phyloP scores from a whole-genome alignment of 2,113 vertebrate species.

The Alexandromys fortis region DNA sequence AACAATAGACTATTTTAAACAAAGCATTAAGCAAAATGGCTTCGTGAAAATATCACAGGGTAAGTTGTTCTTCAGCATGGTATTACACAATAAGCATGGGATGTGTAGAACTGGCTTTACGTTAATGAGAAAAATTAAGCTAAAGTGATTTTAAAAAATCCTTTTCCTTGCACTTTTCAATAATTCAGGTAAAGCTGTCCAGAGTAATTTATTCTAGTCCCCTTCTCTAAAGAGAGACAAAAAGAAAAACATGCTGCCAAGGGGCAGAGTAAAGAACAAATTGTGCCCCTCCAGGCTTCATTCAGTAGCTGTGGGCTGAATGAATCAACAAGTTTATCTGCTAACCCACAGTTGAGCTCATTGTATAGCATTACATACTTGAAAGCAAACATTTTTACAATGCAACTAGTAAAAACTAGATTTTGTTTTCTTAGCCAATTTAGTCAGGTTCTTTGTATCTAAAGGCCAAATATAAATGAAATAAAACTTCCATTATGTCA shows the following conservation, averaged over 20 bases:
- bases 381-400: constrained; percentile 68
- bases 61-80: neutral
- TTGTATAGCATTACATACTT: constrained; percentile 42
- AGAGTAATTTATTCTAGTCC: neutral
- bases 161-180: neutral
- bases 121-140: neutral
- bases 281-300: constrained; percentile 49
- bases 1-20: neutral
- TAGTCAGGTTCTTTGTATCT: constrained; percentile 48
- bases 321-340: constrained; percentile 72
- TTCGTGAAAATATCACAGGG: neutral
- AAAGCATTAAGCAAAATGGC: neutral
- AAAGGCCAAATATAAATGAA: constrained; percentile 53
- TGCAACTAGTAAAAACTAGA: constrained; percentile 56
- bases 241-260: constrained; percentile 53
- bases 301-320: constrained; percentile 46
- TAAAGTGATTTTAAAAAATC: neutral
- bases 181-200: neutral
- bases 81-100: neutral
- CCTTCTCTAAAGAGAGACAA: neutral
- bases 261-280: constrained; percentile 45
- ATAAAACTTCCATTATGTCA: constrained; percentile 52
- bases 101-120: neutral
- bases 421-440: constrained; percentile 41
- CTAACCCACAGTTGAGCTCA: constrained; percentile 60